Evolutionary conservation across 1,140 invertebrate species (phyloP).

Genomic region (Myzus persicae): DNA sequence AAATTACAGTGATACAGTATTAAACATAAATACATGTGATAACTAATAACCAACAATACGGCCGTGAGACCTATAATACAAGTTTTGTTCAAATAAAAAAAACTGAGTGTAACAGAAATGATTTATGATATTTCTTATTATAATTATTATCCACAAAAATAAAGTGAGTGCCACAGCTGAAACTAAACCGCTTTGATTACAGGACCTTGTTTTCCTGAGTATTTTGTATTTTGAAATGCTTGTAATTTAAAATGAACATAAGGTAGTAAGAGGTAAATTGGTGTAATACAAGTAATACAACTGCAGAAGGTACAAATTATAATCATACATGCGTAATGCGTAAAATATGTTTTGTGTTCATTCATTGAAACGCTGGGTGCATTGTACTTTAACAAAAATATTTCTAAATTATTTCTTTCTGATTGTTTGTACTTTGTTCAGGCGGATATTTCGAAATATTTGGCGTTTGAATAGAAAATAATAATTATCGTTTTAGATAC

Average conservation of each 20-base stretch:
- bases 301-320: neutral
- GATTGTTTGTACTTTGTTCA: neutral
- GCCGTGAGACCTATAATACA: neutral
- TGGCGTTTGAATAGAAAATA: neutral
- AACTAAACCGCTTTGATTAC: neutral
- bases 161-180: neutral
- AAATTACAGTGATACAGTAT: neutral
- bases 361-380: neutral
- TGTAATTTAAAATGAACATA: neutral
- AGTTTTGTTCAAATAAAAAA: constrained; percentile 7
- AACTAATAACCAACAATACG: neutral
- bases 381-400: neutral
- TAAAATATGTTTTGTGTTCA: neutral
- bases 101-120: neutral
- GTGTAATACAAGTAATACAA: neutral
- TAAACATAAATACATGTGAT: neutral
- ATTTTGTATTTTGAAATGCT: neutral
- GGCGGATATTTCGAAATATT: neutral
- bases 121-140: neutral
- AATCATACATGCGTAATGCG: neutral
- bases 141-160: neutral
- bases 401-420: neutral
- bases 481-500: neutral
- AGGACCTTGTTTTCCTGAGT: neutral
- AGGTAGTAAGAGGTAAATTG: neutral